Evolutionary conservation across 2,113 vertebrate genomes (phyloP), one percentile per base, ranked within the genome.

Genomic region (Nothocercus julius): DNA sequence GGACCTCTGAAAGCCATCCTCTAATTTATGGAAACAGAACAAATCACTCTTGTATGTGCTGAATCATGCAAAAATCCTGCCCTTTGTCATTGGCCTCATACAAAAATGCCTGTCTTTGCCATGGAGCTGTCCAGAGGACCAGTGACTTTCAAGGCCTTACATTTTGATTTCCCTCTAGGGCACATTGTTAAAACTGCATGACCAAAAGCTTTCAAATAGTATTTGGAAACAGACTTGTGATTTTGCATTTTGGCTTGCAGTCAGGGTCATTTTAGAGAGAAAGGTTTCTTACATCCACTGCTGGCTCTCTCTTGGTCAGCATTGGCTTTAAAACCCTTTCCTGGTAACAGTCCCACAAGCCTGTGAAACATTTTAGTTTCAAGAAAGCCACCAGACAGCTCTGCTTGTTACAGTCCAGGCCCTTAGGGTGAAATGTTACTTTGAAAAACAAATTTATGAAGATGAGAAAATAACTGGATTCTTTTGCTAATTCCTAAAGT

Each of bases 241-340:
- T 78, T 86, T 67, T 87, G 10, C 5, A 7, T 63, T 86, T 95
- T 93, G 30, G 10, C 70, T 96, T 81, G 40, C n/a, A 93, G 38
- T 7, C 70, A 86, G 8, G 34, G 44, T 8, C 7, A 36, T 84
- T 77, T 88, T 77, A 67, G 30, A 9, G 74, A 78, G 18, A 34
- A 90, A 54, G 4, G 3, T 72, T 78, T 87, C 66, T 84, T 68
- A 32, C 4, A 21, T 78, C 45, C 32, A 19, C 16, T 70, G 4
- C 12, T 89, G 90, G 13, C 34, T 76, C 11, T 82, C 21, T 83
- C 45, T 90, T 25, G 58, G 27, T 82, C 8, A 11, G 6, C 11
- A 3, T 21, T 87, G 63, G 27, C 30, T 72, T 68, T 54, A 67
- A 87, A 64, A 28, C 4, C 8, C 7, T 45, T 77, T 80, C 32